Percentiles rank a stretch among this genome's conserved stretches.
These are phyloP conservation scores for Sebastes ruberrimus DNA, from an alignment of 2,797 vertebrate species.

Conservation along the genomic window DNA sequence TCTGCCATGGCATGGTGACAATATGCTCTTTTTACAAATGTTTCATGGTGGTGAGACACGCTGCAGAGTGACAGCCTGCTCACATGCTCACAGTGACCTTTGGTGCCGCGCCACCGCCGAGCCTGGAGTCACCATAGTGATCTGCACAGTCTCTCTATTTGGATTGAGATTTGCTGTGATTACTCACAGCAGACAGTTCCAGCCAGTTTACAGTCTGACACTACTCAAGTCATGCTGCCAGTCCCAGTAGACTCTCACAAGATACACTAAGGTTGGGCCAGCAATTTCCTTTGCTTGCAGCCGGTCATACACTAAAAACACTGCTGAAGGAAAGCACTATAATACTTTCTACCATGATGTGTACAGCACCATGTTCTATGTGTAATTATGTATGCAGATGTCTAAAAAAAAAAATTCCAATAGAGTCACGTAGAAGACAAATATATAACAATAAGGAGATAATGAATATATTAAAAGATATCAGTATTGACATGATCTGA, in stretches of 20 bases:
- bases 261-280: conserved; percentile 43
- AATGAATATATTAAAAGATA: conserved; percentile 79
- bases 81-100: conserved; percentile 53
- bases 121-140: conserved; percentile 54
- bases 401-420: conserved; percentile 72
- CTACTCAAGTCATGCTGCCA: conserved; percentile 50
- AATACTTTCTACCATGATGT: conserved; percentile 76
- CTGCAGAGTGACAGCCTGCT: conserved; percentile 43
- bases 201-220: conserved; percentile 65
- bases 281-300: conserved; percentile 61
- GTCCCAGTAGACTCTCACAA: conserved; percentile 48
- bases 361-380: conserved; percentile 83
- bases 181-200: conserved; percentile 52
- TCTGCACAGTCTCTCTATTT: conserved; percentile 48
- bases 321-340: conserved; percentile 58
- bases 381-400: conserved; percentile 85
- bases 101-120: conserved; percentile 46
- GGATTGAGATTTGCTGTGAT: conserved; percentile 58
- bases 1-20: conserved; percentile 63
- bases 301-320: conserved; percentile 43
- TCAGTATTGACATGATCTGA: conserved; percentile 74
- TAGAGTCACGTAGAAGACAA: conserved; percentile 77
- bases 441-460: conserved; percentile 76
- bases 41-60: conserved; percentile 47
- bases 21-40: conserved; percentile 53